Evolutionary conservation across 1,140 invertebrate species (phyloP), one percentile per base, ranked within the genome.

Genomic region (Nymphalis io): DNA sequence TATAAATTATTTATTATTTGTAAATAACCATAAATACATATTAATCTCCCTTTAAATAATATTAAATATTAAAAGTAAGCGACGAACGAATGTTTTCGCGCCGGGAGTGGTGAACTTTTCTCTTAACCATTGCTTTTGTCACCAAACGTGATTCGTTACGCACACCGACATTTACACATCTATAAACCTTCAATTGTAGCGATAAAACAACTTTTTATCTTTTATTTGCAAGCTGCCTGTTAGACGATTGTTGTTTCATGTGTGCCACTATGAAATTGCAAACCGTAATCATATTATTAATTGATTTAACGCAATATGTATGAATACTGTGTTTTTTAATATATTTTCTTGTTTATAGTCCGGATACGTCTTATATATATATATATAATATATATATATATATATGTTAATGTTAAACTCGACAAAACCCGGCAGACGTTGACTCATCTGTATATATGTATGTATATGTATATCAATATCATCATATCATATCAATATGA

Each of bases 161-260:
- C 2, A 33, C 27, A 33, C 27, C 6, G 27, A 33, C 27, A 33
- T 33, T 33, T 33, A 33, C 39, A 48, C 48, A 12, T 68, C 39
- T 68, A 38, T 44, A 51, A 68, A 23, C 58, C 46, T 16, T 60
- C 46, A 48, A 61, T 68, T 60, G 48, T 61, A 42, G 13, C 59
- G 1, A 13, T n/a, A 21, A 39, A 59, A 33, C 23, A 51, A 51
- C 60, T 68, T 68, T 59, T 68, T 68, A 68, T 62, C 60, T 51
- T 51, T 40, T 62, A 68, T 68, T 57, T 68, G 62, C 39, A 62
- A 60, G 53, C 48, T 15, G 6, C 6, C 23, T 42, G 40, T 11
- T 5, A 15, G 27, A 8, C 46, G 8, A 48, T 53, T 27, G 51
- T 10, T 13, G 11, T 53, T 27, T 27, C 23, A 33, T 33, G 1